Base-by-base conservation (phyloP, 2,113 vertebrate genomes). In the Hylia prasina region DNA sequence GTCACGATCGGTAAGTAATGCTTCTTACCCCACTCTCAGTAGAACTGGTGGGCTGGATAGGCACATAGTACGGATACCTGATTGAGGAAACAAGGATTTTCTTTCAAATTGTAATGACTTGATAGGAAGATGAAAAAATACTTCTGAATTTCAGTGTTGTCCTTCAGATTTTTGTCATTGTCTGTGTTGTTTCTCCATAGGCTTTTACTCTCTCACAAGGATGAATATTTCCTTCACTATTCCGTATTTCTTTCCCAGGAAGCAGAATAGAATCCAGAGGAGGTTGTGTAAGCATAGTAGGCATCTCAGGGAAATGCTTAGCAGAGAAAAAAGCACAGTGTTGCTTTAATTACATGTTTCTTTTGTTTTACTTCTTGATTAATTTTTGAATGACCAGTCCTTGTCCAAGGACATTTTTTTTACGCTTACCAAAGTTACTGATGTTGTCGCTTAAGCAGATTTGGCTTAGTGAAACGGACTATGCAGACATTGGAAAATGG, bases 1-100 rank as follows among this genome's bases (percentile, higher is more conserved):
- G 83, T 99, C 99, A 31, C 98, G 99, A 92, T 99, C 99, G 98
- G 99, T 99, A 98, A 69, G 99, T 98, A 95, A 89, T 54, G 71
- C 68, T 94, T 90, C 30, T 96, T 50, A 82, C 51, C 13, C 20
- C 18, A 13, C 39, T 92, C 69, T 84, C 76, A 17, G 7, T 72
- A 61, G n/a, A 88, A 42, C 35, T 80, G 88, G n/a, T 89, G 58
- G 57, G 83, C 54, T 89, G 82, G 48, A 87, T 87, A 72, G 48
- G 15, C 35, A 88, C 39, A 48, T 39, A 18, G 7, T 35, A 7
- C 54, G 89, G 47, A 61, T 80, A 75, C 8, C 13, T 66, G 9
- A 40, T 5, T 17, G 56, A 85, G 31, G 44, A 88, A 89, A 53
- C 51, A 23, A 81, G 11, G 7, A 23, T 63, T 92, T 84, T 71